These are phyloP conservation scores for Drosophila histrio DNA, from an alignment of 2,888 invertebrate genomes.

Conservation along the genomic window DNA sequence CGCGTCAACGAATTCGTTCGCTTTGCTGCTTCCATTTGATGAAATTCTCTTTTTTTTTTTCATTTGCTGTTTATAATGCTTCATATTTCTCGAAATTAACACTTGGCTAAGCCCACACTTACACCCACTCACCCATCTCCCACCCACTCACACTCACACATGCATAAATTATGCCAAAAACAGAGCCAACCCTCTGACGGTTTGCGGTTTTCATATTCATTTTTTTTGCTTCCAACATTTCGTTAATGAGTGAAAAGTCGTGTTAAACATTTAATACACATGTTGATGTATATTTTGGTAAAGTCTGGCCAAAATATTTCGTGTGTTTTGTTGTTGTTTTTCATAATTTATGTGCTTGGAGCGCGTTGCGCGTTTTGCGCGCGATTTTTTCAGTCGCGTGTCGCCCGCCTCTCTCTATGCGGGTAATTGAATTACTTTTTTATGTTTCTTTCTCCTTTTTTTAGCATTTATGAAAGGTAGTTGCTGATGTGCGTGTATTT, in stretches of 20 bases:
- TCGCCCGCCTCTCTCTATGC: slow-evolving; percentile 29
- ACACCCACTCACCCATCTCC: slow-evolving; percentile 10
- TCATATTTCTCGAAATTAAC: slow-evolving; percentile 68
- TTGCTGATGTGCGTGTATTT: slow-evolving; percentile 10
- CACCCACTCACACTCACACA: slow-evolving; percentile 29
- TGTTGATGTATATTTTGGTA: slow-evolving; percentile 43
- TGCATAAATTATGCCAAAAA: slow-evolving; percentile 79
- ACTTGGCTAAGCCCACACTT: slow-evolving; percentile 58
- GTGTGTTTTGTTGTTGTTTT: slow-evolving; percentile 36
- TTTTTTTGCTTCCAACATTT: slow-evolving; percentile 16
- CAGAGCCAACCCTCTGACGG: slow-evolving; percentile 61
- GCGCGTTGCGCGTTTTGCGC: slow-evolving; percentile 51
- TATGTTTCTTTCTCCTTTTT: slow-evolving; percentile 25
- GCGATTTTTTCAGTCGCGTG: slow-evolving; percentile 63
- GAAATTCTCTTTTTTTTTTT: slow-evolving; percentile 1
- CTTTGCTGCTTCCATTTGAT: slow-evolving; percentile 28
- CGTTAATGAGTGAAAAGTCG: slow-evolving; percentile 78
- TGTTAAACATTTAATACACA: slow-evolving; percentile 78
- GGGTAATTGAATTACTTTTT: slow-evolving; percentile 60
- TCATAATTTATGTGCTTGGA: slow-evolving; percentile 61
- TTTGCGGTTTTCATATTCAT: slow-evolving; percentile 36
- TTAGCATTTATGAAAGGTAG: slow-evolving; percentile 26
- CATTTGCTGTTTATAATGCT: slow-evolving; percentile 26
- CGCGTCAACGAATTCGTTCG: slow-evolving; percentile 33
- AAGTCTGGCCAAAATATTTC: slow-evolving; percentile 23